Evolutionary conservation across 2,888 invertebrate genomes (phyloP), one percentile per base, ranked within the genome.

Genomic region (Spilarctia lutea): DNA sequence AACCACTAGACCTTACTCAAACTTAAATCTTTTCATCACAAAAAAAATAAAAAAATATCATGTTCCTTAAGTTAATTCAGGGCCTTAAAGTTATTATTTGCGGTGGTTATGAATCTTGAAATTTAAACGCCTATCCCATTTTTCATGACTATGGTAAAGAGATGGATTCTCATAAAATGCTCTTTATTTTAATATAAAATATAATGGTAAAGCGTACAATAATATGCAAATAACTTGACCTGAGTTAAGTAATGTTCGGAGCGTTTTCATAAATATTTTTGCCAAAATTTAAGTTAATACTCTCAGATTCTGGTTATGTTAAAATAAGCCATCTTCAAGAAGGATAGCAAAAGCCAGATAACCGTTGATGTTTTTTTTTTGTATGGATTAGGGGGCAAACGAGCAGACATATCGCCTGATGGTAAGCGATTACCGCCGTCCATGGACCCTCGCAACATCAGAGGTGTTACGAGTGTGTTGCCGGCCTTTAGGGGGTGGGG

Each of bases 151-250:
- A 63, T 30, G 39, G 33, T 30, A 71, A 71, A 63, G 20, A n/a
- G 39, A 69, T n/a, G 52, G 10, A n/a, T 60, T 60, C 60, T 8
- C 60, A 10, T 70, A 71, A 65, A 71, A 69, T 48, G 33, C 30
- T 45, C 33, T 52, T 48, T 65, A 71, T 71, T 48, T 71, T 65
- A 71, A 71, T 65, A 63, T 27, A 65, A 48, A 71, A 52, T 65
- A 7, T 65, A 7, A 60, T 45, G 30, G 13, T 33, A 42, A 45
- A 24, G 30, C 16, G 30, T 71, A 24, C n/a, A 65, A 39, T 65
- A 65, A 45, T 65, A 71, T 71, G 71, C 33, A 71, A 71, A 71
- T 71, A 63, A 30, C 63, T 71, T 45, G 65, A 65, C 65, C 65
- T 60, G 24, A 65, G 30, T 71, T 42, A 65, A 65, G 20, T 65